These are phyloP conservation scores for Adelosebastes latens DNA, from an alignment of 2,797 vertebrate species.

Conservation along the genomic window DNA sequence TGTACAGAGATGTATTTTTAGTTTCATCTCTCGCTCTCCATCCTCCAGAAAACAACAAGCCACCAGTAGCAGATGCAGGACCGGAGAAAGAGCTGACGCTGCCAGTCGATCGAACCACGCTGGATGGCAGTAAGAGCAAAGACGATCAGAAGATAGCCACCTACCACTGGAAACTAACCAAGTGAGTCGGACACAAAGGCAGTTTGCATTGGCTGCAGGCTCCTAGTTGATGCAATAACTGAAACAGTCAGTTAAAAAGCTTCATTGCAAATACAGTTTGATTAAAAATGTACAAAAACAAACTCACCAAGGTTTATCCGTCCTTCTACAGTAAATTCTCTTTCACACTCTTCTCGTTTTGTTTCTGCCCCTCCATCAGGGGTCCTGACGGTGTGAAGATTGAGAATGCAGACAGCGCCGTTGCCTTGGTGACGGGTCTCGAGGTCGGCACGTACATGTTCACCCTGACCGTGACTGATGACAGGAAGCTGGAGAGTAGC, in stretches of 20 bases:
- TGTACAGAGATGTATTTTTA: not conserved
- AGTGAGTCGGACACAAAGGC: conserved; percentile 72
- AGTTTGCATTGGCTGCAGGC: not conserved
- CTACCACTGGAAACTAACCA: conserved; percentile 92
- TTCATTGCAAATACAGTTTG: not conserved
- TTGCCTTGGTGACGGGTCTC: conserved; percentile 92
- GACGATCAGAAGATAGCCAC: conserved; percentile 95
- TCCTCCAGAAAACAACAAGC: conserved; percentile 94
- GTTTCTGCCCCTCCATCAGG: conserved; percentile 69
- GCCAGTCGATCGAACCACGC: conserved; percentile 92
- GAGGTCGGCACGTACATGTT: conserved; percentile 92
- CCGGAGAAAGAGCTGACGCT: conserved; percentile 97
- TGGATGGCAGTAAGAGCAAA: conserved; percentile 94
- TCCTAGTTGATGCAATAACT: not conserved
- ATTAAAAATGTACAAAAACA: not conserved
- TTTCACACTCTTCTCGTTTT: not conserved
- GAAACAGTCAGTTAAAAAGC: not conserved
- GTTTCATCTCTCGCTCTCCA: not conserved
- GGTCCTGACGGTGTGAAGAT: conserved; percentile 93
- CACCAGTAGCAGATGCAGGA: conserved; percentile 93
- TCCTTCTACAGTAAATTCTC: not conserved
- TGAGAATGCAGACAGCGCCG: conserved; percentile 88
- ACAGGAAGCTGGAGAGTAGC: conserved; percentile 90
- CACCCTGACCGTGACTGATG: conserved; percentile 93
- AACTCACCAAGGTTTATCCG: not conserved